These are phyloP conservation scores for Leguminivora glycinivorella DNA, from an alignment of 1,140 invertebrate genomes.

Conservation along the genomic window DNA sequence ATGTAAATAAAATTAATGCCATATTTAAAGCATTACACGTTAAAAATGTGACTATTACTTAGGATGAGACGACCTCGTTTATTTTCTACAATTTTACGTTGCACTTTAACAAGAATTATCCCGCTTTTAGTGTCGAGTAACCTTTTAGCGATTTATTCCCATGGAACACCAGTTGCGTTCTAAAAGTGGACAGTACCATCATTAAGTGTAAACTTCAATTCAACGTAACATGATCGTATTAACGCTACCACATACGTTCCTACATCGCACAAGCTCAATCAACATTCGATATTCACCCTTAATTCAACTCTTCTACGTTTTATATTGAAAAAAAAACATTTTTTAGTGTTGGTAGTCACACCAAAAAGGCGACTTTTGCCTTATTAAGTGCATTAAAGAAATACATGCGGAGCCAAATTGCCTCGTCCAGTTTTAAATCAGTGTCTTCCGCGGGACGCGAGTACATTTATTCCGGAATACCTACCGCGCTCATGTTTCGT, in stretches of 20 bases:
- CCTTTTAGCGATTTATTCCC: too few species aligned
- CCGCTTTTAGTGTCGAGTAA: too few species aligned
- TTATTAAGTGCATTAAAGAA: constrained; percentile 10
- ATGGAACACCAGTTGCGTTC: too few species aligned
- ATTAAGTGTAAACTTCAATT: neutral
- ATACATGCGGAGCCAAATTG: constrained; percentile 8
- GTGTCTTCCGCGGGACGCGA: neutral
- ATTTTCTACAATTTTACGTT: too few species aligned
- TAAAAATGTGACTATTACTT: too few species aligned
- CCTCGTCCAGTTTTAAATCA: constrained; percentile 3
- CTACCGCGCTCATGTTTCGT: constrained; percentile 10
- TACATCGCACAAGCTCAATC: neutral
- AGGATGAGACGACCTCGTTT: too few species aligned
- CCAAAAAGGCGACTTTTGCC: neutral
- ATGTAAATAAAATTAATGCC: too few species aligned
- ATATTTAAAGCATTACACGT: too few species aligned
- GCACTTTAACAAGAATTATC: too few species aligned
- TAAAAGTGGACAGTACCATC: too few species aligned
- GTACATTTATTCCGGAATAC: constrained; percentile 6
- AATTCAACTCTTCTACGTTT: neutral
- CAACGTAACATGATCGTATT: neutral
- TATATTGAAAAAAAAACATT: neutral
- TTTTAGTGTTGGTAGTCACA: constrained; percentile 3
- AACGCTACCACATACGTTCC: neutral
- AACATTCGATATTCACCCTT: neutral